phyloP scores from a whole-genome alignment of 2,888 invertebrate genomes.

The Smittia aterrima region DNA sequence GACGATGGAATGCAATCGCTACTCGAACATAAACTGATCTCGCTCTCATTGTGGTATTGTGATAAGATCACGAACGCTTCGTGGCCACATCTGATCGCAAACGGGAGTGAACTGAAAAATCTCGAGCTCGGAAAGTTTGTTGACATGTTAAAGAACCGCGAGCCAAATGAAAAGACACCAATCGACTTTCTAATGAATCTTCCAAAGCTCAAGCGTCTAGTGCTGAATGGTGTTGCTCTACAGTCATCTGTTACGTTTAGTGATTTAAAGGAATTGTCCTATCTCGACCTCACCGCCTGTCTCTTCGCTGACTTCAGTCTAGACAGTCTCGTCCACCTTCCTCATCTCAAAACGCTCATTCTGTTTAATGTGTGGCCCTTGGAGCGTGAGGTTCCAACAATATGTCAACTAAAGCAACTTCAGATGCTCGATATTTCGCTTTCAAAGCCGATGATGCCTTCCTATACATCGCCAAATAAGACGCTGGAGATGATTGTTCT shows the following conservation, averaged over 20 bases:
- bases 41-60: constrained; percentile 75
- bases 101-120: constrained; percentile 67
- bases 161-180: constrained; percentile 55
- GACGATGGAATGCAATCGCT: constrained; percentile 69
- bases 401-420: constrained; percentile 59
- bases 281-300: constrained; percentile 53
- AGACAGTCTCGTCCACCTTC: constrained; percentile 59
- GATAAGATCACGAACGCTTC: constrained; percentile 63
- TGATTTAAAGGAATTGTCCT: constrained; percentile 49
- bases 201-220: constrained; percentile 52
- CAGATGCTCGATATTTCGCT: constrained; percentile 82
- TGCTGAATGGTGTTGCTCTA: constrained; percentile 52
- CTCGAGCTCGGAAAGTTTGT: constrained; percentile 70
- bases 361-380: constrained; percentile 73
- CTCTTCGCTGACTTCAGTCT: constrained; percentile 52
- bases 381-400: constrained; percentile 58
- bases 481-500: constrained; percentile 67
- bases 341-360: constrained; percentile 69
- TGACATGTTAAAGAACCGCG: constrained; percentile 59
- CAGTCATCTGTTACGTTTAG: constrained; percentile 50
- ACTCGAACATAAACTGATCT: constrained; percentile 69
- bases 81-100: constrained; percentile 65
- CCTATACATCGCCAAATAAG: constrained; percentile 27
- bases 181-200: constrained; percentile 61
- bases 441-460: constrained; percentile 38